Conservation (phyloP, 2,113 vertebrate genomes). For the Forbesichthys papilliferus region DNA sequence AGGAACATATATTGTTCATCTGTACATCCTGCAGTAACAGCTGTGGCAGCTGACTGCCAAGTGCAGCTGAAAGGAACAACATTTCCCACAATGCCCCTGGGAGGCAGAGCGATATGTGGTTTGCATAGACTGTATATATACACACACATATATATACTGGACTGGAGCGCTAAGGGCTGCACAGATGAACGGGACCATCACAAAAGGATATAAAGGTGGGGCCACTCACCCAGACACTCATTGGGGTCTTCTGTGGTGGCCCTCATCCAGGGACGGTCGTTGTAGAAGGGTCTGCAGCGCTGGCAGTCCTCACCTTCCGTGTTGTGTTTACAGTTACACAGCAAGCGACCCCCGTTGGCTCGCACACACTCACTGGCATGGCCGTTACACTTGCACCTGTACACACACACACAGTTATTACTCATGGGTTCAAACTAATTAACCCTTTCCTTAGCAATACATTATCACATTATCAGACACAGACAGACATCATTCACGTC, state of each 20-base stretch:
- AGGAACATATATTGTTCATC: no score
- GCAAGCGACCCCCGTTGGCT: constrained; percentile 77
- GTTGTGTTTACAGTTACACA: constrained; percentile 94
- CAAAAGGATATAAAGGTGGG: no score
- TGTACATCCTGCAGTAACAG: neutral
- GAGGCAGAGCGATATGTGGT: neutral
- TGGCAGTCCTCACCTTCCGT: constrained; percentile 89
- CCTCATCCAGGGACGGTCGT: constrained; percentile 92
- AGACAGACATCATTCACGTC: no score
- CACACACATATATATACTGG: neutral
- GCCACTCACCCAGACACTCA: constrained; percentile 84
- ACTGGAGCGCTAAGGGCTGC: no score
- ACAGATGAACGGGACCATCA: no score
- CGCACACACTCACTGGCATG: constrained; percentile 91
- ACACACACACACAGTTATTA: neutral
- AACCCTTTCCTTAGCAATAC: no score
- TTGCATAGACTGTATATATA: neutral
- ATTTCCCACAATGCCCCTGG: constrained; percentile 42
- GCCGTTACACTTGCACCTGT: constrained; percentile 95
- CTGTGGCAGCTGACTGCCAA: constrained; percentile 18
- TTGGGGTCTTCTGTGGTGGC: constrained; percentile 86
- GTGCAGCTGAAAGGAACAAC: constrained; percentile 11
- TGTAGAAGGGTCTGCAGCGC: constrained; percentile 90
- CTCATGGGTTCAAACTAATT: no score
- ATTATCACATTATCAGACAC: no score